Base-by-base conservation (phyloP, 2,797 vertebrate species). In the Euthynnus affinis region DNA sequence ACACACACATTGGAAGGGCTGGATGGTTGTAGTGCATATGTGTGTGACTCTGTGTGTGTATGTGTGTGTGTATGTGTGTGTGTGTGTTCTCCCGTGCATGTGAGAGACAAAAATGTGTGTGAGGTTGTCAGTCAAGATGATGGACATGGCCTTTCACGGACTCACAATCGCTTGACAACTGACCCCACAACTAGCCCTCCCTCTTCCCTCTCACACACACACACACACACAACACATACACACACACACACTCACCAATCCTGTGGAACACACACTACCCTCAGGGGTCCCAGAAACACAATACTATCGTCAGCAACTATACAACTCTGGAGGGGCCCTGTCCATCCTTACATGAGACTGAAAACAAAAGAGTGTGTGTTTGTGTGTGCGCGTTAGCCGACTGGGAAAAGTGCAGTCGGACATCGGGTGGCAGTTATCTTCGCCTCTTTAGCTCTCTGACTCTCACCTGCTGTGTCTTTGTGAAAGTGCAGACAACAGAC, bases 111-210 rank as follows among this genome's bases (percentile, higher is more conserved):
- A 85, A 85, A 84, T 70, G n/a, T 71, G 84, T 81, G 80, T 78
- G 71, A 61, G 78, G 62, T 9, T 90, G 91, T 91, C 90, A 89
- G 62, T 94, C 93, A 93, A 84, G 75, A 83, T 93, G 93, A 94
- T 85, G 68, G 93, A 93, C 91, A 83, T 77, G 88, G 88, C 91
- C 89, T 93, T 94, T 93, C 91, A 92, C 70, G 34, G 80, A 82
- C 83, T 91, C 88, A 89, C 89, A 92, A 92, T 92, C 46, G 68
- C 81, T 89, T 93, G 92, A 93, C 90, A 91, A 90, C 90, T 90
- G 90, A 92, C 89, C 91, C 91, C 83, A 57, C 49, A 32, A 85
- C 56, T 71, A 71, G 44, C 51, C 63, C 12, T 17, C 17, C 46
- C 17, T 17, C 69, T 59, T 6, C 44, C 15, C 44, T 5, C 44